Evolutionary conservation across 2,888 invertebrate genomes (phyloP).

Genomic region (Enchytraeus crypticus): DNA sequence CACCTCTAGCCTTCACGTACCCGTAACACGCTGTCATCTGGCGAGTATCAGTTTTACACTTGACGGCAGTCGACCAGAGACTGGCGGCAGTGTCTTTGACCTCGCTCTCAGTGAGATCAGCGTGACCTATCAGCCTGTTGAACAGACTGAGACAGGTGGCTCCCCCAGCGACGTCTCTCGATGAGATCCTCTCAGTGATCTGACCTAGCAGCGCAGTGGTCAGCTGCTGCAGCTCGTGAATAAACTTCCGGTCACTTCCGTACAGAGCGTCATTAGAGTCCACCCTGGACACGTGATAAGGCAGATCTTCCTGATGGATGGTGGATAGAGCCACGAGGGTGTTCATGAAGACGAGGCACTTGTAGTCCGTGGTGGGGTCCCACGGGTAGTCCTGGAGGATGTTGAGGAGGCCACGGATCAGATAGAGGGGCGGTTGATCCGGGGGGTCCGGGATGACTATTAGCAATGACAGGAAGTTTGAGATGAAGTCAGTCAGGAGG

Average conservation of each 20-base stretch:
- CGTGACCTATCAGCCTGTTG: background rate
- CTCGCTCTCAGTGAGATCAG: background rate
- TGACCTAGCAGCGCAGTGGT: constrained; percentile 62
- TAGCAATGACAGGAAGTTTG: constrained; percentile 71
- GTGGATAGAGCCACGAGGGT: constrained; percentile 70
- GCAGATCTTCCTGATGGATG: constrained; percentile 71
- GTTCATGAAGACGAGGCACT: constrained; percentile 64
- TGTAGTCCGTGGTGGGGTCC: constrained; percentile 54
- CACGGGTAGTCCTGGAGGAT: constrained; percentile 56
- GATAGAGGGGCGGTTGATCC: constrained; percentile 73
- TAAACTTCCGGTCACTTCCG: constrained; percentile 77
- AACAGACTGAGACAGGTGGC: background rate
- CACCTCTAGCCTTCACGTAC: background rate
- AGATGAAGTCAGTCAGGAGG: constrained; percentile 48
- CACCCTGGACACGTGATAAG: constrained; percentile 73
- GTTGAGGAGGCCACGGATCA: constrained; percentile 71
- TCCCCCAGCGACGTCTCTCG: constrained; percentile 53
- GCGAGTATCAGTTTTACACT: background rate
- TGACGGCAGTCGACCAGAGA: background rate
- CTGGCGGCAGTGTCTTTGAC: background rate
- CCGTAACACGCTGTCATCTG: no score
- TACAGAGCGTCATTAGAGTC: constrained; percentile 87
- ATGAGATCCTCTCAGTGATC: constrained; percentile 62
- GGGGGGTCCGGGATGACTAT: constrained; percentile 84
- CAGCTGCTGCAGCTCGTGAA: constrained; percentile 62